Evolutionary conservation across 53 echinoderm and acorn worm genomes (phyloP), one percentile per base, ranked within the genome.

Genomic region (Paracentrotus lividus): DNA sequence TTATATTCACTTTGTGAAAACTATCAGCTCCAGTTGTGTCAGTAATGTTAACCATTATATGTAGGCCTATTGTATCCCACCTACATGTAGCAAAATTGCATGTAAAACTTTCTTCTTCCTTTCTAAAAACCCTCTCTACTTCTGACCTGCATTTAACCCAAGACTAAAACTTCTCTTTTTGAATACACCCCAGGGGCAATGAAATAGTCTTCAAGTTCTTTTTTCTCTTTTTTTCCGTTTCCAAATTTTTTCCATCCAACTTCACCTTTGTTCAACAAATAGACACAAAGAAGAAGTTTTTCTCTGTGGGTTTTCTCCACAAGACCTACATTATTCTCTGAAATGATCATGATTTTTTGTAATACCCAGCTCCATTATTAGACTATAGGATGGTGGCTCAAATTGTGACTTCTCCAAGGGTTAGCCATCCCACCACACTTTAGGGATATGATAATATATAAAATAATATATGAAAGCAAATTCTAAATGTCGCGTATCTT

Each of bases 281-380:
- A n/a, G n/a, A n/a, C n/a, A n/a, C 43, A 78, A 8, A 24, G 44
- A 43, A 78, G 47, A n/a, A n/a, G n/a, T n/a, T 23, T 45, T 78
- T 47, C 78, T 78, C 44, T 16, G 7, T 78, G 78, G 78, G n/a
- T n/a, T n/a, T 78, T 78, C 78, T 47, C 45, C 78, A 45, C 47
- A 78, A 78, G n/a, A 78, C n/a, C n/a, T n/a, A n/a, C n/a, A n/a
- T n/a, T n/a, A n/a, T n/a, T n/a, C n/a, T n/a, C n/a, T n/a, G n/a
- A n/a, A n/a, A 78, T 7, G n/a, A 34, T 69, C 36, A 3, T 69
- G 34, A 69, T 4, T 78, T 26, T 45, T 45, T 8, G 78, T 0
- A 8, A 6, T 51, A 45, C 45, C 26, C 44, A 45, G 12, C 26
- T 45, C 47, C 12, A 6, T 26, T 45, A n/a, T 78, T 45, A n/a